Base-by-base conservation (phyloP, 92 coral and sea anemone genomes). In the Galaxea fascicularis region DNA sequence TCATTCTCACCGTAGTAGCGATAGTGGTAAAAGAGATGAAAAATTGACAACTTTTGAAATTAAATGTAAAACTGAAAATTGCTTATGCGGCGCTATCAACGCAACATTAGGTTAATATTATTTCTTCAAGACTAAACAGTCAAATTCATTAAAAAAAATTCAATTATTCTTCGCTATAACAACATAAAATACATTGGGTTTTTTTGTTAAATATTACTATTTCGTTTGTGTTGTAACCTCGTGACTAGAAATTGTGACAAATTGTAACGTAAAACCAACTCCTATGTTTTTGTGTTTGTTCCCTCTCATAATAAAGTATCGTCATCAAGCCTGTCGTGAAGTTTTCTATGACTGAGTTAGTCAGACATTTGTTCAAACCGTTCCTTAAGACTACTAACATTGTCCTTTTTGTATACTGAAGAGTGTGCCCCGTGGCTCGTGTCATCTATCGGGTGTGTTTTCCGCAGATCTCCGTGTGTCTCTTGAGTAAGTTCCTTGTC, bases 361-460 rank as follows among this genome's bases (percentile, higher is more conserved):
- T 28, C 16, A 20, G 51, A 30, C 84, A 67, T 66, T 11, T 66
- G 52, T 25, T 79, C 76, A 68, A 79, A 79, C 29, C 65, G 49
- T 8, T 75, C 84, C 28, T 66, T 47, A 26, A 79, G 31, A 28
- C 29, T 66, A 5, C 22, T 49, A 52, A 79, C 76, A 2, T 67
- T 51, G 35, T 49, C 66, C 65, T 14, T 79, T 8, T 66, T 31
- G 15, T 52, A 0, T 51, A 44, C 39, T 28, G 74, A 22, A 44
- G 71, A 27, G 21, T 58, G 17, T 26, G 41, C 28, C 27, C 17
- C 74, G 47, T 53, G 29, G 65, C 21, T 66, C 27, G 47, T 4
- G 39, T 79, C 83, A 25, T 18, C 47, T 22, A 22, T 68, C 31
- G 53, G 3, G 7, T 8, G 53, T 22, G 25, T 10, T 25, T 11